Evolutionary conservation across 2,113 vertebrate genomes (phyloP), one percentile per base, ranked within the genome.

Genomic region (Lamprologus callipterus): DNA sequence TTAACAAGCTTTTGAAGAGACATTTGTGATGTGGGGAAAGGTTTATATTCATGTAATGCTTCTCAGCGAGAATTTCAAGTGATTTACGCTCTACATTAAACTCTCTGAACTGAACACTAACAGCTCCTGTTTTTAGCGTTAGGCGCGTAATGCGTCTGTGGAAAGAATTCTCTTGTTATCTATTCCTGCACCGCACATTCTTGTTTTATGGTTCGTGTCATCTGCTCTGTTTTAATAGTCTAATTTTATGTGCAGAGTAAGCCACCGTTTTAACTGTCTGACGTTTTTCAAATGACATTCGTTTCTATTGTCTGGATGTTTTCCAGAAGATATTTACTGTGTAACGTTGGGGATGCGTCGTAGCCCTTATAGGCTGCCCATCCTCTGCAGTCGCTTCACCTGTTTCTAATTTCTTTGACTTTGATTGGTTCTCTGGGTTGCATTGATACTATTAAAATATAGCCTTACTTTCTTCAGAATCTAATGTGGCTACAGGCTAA

Each of bases 41-140:
- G 80, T 92, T 82, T 85, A 68, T 89, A 75, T 23, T 57, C 26
- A 7, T 4, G 4, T 54, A 51, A 83, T 79, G 85, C 73, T 47
- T n/a, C 31, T 53, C n/a, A 16, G 82, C 21, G 86, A 78, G n/a
- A 51, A 91, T 82, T 85, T 83, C 17, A 31, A 37, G 9, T 87
- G 90, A 94, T 92, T 95, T 90, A 92, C 58, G 7, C 55, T 54
- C 49, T 21, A 45, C 73, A 90, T 88, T 91, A 92, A 93, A 91
- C 4, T 55, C 79, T 80, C 33, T 81, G 82, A 88, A 55, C 60
- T 80, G 89, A 91, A 79, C 28, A 40, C 58, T 87, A 88, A 87
- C 85, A 83, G 87, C 91, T 86, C 84, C 82, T 88, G 86, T 91
- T 91, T 91, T 91, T 80, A 88, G 87, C 53, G 49, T 86, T 37